A percentile compares a stretch with the other conserved stretches of the same genome.
phyloP scores from a whole-genome alignment of 2,797 vertebrate genomes.

The Crypturellus tataupa region DNA sequence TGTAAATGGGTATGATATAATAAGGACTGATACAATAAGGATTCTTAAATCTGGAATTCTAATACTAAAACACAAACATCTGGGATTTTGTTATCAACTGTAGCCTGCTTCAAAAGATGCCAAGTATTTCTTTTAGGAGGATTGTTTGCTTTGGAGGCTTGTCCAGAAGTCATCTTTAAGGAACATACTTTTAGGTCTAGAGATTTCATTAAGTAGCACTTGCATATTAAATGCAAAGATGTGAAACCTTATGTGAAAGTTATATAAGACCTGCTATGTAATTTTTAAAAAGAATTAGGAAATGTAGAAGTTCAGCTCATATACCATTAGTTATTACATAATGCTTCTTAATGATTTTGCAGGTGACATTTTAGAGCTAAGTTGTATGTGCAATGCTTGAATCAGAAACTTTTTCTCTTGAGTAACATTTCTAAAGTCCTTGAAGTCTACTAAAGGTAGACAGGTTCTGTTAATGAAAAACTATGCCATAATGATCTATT shows the following conservation, averaged over 20 bases:
- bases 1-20: background rate
- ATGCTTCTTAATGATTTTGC: background rate
- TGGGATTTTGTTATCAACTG: rapidly evolving
- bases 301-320: background rate
- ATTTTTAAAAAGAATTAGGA: background rate
- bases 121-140: background rate
- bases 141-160: background rate
- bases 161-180: background rate
- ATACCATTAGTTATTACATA: background rate
- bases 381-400: background rate
- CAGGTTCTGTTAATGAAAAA: constrained; percentile 22
- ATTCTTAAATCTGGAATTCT: background rate
- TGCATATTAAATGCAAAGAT: background rate
- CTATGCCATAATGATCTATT: background rate
- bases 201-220: background rate
- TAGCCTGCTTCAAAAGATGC: background rate
- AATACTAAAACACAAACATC: background rate
- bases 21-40: background rate
- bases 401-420: background rate
- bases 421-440: background rate
- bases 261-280: background rate
- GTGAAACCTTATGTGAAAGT: background rate
- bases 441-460: background rate
- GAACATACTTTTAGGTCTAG: background rate
- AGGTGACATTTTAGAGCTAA: background rate